These are phyloP conservation scores for Melanotaenia duboulayi DNA, from an alignment of 2,113 vertebrate species.

Conservation along the genomic window DNA sequence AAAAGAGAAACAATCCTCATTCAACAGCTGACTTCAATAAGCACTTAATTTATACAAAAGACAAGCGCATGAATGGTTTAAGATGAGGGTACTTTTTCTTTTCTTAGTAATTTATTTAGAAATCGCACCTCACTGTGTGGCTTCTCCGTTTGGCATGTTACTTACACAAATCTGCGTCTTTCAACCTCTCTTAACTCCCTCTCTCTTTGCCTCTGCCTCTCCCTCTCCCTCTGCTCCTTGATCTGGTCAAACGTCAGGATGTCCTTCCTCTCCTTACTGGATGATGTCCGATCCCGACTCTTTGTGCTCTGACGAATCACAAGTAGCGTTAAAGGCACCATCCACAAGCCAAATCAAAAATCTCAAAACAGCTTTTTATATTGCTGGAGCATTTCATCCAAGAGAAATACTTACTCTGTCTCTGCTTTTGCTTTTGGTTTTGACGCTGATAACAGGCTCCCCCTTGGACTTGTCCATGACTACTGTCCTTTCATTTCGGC, in stretches of 20 bases:
- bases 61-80: too few relatives aligned
- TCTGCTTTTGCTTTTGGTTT: constrained; percentile 89
- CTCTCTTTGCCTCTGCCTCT: constrained; percentile 93
- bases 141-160: not conserved
- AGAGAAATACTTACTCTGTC: constrained; percentile 74
- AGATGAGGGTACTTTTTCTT: too few relatives aligned
- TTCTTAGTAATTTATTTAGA: not conserved
- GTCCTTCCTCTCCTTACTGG: constrained; percentile 93
- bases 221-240: constrained; percentile 94
- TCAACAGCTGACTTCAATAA: rapidly evolving
- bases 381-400: too few relatives aligned
- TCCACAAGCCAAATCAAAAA: not conserved
- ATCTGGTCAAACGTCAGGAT: constrained; percentile 98
- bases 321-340: not conserved
- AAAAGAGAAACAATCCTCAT: rapidly evolving
- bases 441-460: constrained; percentile 96
- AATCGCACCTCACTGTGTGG: not conserved
- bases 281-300: constrained; percentile 90
- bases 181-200: constrained; percentile 93
- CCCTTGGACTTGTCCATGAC: constrained; percentile 98
- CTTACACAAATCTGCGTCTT: constrained; percentile 86
- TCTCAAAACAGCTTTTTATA: too few relatives aligned
- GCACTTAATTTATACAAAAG: too few relatives aligned
- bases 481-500: constrained; percentile 90
- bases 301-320: constrained; percentile 86